Percentiles rank a stretch among this genome's conserved stretches.
phyloP scores from a whole-genome alignment of 1,140 invertebrate species.

The Thrips palmi region DNA sequence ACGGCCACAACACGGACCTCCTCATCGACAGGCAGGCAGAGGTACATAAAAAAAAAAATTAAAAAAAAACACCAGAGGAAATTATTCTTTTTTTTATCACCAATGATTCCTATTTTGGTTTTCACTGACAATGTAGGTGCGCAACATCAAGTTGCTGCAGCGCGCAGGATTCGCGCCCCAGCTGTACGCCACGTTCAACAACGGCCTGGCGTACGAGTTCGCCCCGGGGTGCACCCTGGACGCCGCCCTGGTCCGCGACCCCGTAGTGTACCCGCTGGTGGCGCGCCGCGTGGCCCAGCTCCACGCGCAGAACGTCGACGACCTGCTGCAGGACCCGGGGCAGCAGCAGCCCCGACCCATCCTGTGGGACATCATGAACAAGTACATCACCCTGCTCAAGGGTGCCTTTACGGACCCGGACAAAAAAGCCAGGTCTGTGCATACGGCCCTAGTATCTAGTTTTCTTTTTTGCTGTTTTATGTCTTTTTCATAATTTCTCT shows the following conservation, averaged over 20 bases:
- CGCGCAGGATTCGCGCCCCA: conserved; percentile 59
- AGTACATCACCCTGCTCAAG: conserved; percentile 55
- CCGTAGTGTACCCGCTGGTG: conserved; percentile 52
- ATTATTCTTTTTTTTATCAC: neutral
- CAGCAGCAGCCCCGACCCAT: conserved; percentile 29
- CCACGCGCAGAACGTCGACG: conserved; percentile 44
- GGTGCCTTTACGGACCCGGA: conserved; percentile 35
- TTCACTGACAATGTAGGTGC: neutral
- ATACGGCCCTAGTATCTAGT: too few species aligned
- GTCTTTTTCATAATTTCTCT: conserved; percentile 5
- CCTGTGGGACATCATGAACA: conserved; percentile 53
- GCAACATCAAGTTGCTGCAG: conserved; percentile 38
- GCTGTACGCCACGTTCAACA: conserved; percentile 80
- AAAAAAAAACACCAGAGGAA: conserved; percentile 23
- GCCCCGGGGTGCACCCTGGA: conserved; percentile 65
- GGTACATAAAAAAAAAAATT: conserved; percentile 33
- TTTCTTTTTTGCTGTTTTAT: conserved; percentile 9
- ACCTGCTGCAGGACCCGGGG: conserved; percentile 19
- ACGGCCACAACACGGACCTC: conserved; percentile 84
- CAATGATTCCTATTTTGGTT: neutral
- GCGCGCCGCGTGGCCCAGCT: conserved; percentile 64
- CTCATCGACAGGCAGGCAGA: conserved; percentile 80
- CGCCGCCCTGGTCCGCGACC: conserved; percentile 42
- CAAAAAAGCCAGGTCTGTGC: conserved; percentile 46
- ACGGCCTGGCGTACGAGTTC: conserved; percentile 88